Base-by-base conservation (phyloP, 2,113 vertebrate species). In the Motacilla tschutschensis region DNA sequence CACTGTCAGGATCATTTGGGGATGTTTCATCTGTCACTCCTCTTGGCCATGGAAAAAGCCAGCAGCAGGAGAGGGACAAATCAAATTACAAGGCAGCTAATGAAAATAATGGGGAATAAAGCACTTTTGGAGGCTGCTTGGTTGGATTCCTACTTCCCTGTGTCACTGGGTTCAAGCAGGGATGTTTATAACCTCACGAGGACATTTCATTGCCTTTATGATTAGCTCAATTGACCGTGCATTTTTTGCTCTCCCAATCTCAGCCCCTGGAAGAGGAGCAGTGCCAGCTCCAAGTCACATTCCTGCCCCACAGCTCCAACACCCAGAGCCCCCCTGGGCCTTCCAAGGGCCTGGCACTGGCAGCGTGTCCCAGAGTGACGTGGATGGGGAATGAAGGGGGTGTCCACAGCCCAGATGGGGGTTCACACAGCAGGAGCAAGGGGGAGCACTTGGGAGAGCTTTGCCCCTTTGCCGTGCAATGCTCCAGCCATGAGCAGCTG, bases 11-110 rank as follows among this genome's bases (percentile, higher is more conserved):
- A 35, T 43, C 8, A 1, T 4, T 10, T 20, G 40, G 70, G 60
- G 14, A n/a, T 6, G 47, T 46, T 71, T 59, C 77, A 53, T 87
- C 75, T 60, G 44, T 53, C 3, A 0, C 59, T 76, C 19, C 76
- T 53, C 74, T 46, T 29, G 64, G 71, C 70, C 8, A 0, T 24
- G 44, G 72, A 77, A 77, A 74, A 75, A 83, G 48, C 22, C 84
- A 82, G 69, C 90, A 91, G 85, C 78, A 79, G 85, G 90, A 93
- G 83, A 91, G 57, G 59, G 86, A 83, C 90, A 95, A 92, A 94
- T 92, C 84, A 74, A 88, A 93, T 94, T 94, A 95, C 71, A 84
- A 81, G 83, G 43, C 83, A 67, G 72, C 80, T 94, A 92, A 94
- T 94, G 84, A 94, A 91, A 93, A 89, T 91, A 92, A 93, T 74